These are phyloP conservation scores for Sebastes elongatus DNA, from an alignment of 2,797 vertebrate species.

Conservation along the genomic window DNA sequence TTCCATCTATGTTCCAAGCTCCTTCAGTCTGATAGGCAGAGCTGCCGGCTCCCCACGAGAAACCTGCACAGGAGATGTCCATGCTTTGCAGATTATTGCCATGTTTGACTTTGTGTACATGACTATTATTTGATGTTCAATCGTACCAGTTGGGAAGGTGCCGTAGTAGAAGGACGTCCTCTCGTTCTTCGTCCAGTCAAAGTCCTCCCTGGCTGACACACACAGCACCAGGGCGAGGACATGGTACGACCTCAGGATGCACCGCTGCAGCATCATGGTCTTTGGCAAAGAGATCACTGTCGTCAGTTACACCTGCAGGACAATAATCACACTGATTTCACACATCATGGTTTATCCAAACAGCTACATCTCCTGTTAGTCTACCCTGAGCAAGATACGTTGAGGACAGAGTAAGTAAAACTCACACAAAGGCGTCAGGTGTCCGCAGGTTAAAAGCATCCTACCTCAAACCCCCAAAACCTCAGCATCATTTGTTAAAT, in stretches of 20 bases:
- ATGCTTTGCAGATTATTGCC: too few relatives aligned
- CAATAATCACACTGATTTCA: not conserved
- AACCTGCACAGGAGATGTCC: conserved; percentile 74
- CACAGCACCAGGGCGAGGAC: conserved; percentile 63
- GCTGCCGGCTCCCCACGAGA: conserved; percentile 91
- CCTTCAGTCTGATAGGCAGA: conserved; percentile 95
- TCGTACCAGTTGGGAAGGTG: conserved; percentile 88
- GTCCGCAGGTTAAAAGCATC: conserved; percentile 53
- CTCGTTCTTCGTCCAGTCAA: conserved; percentile 87
- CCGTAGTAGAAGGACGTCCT: conserved; percentile 89
- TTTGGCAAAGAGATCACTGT: conserved; percentile 26
- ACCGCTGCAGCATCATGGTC: conserved; percentile 62
- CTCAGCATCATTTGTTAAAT: conserved; percentile 26
- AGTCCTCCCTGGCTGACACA: conserved; percentile 75
- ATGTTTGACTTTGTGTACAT: not conserved
- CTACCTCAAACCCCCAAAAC: conserved; percentile 35
- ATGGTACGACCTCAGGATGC: conserved; percentile 52
- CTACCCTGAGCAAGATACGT: not conserved
- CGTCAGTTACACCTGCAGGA: conserved; percentile 49
- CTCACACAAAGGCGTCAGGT: conserved; percentile 54
- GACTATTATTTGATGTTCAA: not conserved
- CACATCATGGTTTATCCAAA: not conserved
- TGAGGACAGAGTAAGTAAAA: not conserved
- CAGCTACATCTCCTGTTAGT: not conserved
- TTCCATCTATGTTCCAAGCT: conserved; percentile 92